Base-by-base conservation (phyloP, 2,797 vertebrate species). In the Delichon dasypus region DNA sequence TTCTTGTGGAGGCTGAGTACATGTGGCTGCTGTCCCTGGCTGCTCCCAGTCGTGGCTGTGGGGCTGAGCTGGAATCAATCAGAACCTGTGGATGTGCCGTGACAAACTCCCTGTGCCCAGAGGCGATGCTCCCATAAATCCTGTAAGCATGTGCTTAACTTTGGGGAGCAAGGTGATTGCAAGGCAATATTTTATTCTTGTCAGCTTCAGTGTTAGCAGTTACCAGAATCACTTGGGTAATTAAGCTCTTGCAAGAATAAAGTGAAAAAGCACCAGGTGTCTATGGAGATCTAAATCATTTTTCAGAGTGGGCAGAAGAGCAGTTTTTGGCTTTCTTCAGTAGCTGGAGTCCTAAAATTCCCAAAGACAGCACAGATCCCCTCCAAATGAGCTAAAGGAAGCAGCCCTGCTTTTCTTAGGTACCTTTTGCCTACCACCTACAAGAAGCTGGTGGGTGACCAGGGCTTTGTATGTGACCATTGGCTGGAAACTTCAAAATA, bases 151-250 rank as follows among this genome's bases (percentile, higher is more conserved):
- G 75, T 74, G 72, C 89, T 81, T 90, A 71, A 72, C 83, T 89
- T 74, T 78, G 42, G 0, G 1, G 64, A 83, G 82, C 65, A 64
- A 92, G 87, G 86, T 54, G 82, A 80, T 71, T 73, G 87, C 75
- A 53, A 53, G 23, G 50, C 57, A 77, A n/a, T 94, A 57, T 83
- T 94, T 96, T 74, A 95, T 92, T 89, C 91, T 71, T 93, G 91
- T 88, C 91, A 92, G 81, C 87, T 77, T 64, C 72, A 50, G 53
- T 3, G 2, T 74, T 89, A 91, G 50, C 60, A 70, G 75, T 80
- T 74, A 93, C 72, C 64, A 85, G 75, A 89, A 91, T 87, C 89
- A 77, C 72, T 85, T 85, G 82, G 85, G 78, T 89, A 96, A 94
- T 96, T 94, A 93, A 83, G 25, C 88, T 81, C 47, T 86, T 92